These are phyloP conservation scores for Cygnus olor DNA, from an alignment of 2,797 vertebrate genomes.

Conservation along the genomic window DNA sequence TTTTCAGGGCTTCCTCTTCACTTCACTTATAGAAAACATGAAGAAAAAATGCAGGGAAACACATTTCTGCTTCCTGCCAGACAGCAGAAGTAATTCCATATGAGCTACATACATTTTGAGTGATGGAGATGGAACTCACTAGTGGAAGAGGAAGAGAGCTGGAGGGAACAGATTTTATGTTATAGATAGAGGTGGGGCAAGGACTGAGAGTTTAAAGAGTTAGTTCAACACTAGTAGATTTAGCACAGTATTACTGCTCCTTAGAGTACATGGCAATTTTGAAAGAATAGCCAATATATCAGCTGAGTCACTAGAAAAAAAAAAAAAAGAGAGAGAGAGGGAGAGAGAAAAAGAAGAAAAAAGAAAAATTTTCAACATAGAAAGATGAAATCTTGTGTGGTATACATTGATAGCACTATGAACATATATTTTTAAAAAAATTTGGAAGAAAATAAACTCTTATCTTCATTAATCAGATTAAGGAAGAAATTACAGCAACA, in stretches of 20 bases:
- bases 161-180: not conserved
- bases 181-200: not conserved
- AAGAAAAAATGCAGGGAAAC: not conserved
- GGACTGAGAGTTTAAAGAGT: not conserved
- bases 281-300: not conserved
- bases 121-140: not conserved
- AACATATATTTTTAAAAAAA: not conserved
- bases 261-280: not conserved
- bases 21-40: not conserved
- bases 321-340: too few species aligned
- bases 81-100: not conserved
- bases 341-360: not conserved
- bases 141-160: not conserved
- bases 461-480: not conserved
- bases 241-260: not conserved
- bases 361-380: not conserved
- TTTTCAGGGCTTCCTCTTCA: not conserved
- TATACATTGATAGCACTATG: not conserved
- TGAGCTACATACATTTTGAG: not conserved
- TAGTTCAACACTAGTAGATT: not conserved
- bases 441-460: not conserved
- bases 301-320: not conserved
- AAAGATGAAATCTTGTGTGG: not conserved
- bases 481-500: not conserved
- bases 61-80: not conserved